A percentile compares a stretch with the other conserved stretches of the same genome.
phyloP scores from a whole-genome alignment of 2,113 vertebrate species.

The Marmota flaviventris region DNA sequence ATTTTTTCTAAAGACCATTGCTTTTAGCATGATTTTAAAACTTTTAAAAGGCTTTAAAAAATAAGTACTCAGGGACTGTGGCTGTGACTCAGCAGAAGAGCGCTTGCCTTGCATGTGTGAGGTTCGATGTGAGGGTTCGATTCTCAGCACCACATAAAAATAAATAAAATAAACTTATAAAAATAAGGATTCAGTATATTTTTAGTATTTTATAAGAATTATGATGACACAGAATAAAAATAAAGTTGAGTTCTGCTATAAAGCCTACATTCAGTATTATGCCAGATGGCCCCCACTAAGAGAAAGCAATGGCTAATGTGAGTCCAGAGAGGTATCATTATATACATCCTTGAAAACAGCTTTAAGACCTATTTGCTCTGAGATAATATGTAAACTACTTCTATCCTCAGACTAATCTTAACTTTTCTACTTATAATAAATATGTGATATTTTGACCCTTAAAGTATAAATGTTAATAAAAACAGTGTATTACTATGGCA shows the following conservation, averaged over 20 bases:
- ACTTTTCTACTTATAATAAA: conserved; percentile 27
- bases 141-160: no score
- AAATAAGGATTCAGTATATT: neutral
- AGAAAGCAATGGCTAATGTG: neutral
- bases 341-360: neutral
- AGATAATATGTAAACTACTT: neutral
- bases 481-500: conserved; percentile 29
- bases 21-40: neutral
- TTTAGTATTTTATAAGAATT: neutral
- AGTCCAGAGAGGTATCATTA: neutral
- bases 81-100: no score
- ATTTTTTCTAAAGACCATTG: conserved; percentile 21
- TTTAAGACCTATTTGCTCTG: neutral
- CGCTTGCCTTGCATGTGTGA: no score
- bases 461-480: conserved; percentile 46
- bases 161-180: no score
- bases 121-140: no score
- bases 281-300: neutral
- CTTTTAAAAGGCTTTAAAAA: neutral
- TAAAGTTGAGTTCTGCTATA: neutral
- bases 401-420: conserved; percentile 25
- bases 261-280: neutral
- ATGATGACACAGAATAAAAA: conserved; percentile 59
- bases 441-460: neutral
- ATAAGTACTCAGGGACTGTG: no score